Conservation (phyloP, 2,113 vertebrate species). For the Dasypus novemcinctus region DNA sequence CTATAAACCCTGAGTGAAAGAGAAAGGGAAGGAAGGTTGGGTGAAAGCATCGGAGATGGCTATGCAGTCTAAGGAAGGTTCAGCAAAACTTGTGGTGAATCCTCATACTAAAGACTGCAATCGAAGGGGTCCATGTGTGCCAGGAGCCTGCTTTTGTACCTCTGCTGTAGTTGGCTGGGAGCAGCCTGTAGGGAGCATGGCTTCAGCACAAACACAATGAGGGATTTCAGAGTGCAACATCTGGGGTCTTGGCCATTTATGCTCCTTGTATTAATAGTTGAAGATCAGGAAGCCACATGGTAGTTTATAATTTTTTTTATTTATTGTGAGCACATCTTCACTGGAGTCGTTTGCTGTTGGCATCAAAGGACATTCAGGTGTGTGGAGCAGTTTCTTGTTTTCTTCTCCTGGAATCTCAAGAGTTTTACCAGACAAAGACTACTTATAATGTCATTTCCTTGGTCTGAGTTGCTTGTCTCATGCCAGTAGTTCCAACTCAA, state of each 20-base stretch:
- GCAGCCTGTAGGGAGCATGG: background rate
- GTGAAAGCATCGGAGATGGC: background rate
- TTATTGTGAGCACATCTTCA: background rate
- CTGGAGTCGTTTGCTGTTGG: background rate
- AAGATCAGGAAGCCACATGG: background rate
- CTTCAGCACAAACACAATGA: background rate
- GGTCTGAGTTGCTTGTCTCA: background rate
- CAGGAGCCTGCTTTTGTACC: background rate
- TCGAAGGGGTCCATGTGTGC: background rate
- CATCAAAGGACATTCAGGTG: background rate
- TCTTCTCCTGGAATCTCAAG: background rate
- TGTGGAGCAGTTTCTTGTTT: background rate
- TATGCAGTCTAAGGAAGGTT: background rate
- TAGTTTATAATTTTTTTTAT: background rate
- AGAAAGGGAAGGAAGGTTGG: background rate
- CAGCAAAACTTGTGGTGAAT: background rate
- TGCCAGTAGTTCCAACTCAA: background rate
- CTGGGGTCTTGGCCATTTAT: background rate
- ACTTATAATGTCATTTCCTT: background rate
- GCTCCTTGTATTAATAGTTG: background rate
- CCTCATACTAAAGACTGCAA: background rate
- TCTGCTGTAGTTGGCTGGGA: background rate
- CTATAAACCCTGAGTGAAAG: background rate
- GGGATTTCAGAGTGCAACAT: background rate
- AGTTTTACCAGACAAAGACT: background rate